phyloP scores from a whole-genome alignment of 2,888 invertebrate genomes.

The Belgica antarctica region DNA sequence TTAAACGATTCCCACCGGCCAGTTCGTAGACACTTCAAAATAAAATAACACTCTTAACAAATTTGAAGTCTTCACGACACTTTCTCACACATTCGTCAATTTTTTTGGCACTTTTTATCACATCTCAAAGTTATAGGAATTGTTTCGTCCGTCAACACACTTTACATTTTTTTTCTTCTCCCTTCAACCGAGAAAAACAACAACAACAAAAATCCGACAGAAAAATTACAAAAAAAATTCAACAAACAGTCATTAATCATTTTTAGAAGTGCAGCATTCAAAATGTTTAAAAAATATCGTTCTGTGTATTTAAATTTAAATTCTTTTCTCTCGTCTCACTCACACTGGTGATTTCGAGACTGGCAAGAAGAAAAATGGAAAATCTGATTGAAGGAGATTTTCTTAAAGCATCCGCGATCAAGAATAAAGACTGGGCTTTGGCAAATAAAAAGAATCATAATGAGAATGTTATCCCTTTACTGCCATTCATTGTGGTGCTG shows the following conservation, averaged over 20 bases:
- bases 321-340: conserved; percentile 14
- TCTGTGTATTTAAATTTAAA: conserved; percentile 39
- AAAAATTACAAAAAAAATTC: conserved; percentile 39
- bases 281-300: conserved; percentile 31
- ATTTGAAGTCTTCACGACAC: too few relatives aligned
- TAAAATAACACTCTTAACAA: too few relatives aligned
- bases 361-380: conserved; percentile 25
- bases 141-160: conserved; percentile 42
- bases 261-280: conserved; percentile 43
- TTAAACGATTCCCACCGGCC: too few relatives aligned
- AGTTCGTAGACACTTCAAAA: too few relatives aligned
- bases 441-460: conserved; percentile 36
- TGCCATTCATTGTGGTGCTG: not conserved
- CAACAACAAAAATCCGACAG: conserved; percentile 13
- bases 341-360: conserved; percentile 36
- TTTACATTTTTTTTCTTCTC: conserved; percentile 40
- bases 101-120: not conserved
- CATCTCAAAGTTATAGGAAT: conserved; percentile 22
- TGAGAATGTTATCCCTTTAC: conserved; percentile 39
- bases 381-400: conserved; percentile 41
- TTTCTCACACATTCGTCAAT: too few relatives aligned
- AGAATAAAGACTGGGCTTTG: conserved; percentile 9
- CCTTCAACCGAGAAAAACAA: not conserved
- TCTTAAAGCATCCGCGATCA: conserved; percentile 37
- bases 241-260: conserved; percentile 44